Evolutionary conservation across 1,140 invertebrate species (phyloP).

Genomic region (Trypoxylus dichotomus): DNA sequence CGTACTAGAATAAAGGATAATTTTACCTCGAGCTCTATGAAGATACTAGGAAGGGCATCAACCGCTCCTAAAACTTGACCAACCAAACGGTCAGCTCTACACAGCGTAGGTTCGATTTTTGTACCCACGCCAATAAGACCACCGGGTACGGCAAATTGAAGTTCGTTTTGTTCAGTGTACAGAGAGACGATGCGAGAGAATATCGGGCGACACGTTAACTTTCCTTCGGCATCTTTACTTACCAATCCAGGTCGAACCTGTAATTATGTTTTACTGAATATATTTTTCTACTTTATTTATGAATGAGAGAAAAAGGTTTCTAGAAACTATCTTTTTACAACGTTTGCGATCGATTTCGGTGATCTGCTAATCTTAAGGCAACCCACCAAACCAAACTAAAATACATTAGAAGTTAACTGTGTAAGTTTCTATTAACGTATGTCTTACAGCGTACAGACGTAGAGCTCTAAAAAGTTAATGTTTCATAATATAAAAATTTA

Average conservation of each 20-base stretch:
- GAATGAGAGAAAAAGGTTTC: too few species aligned
- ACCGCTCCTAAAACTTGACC: conserved; percentile 98
- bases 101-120: conserved; percentile 98
- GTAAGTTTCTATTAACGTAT: too few species aligned
- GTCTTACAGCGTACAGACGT: too few species aligned
- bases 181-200: conserved; percentile 97
- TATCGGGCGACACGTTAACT: conserved; percentile 94
- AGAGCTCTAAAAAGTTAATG: too few species aligned
- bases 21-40: conserved; percentile 89
- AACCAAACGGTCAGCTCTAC: conserved; percentile 96
- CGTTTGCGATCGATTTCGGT: too few species aligned
- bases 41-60: conserved; percentile 94
- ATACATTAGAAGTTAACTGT: too few species aligned
- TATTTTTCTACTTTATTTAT: too few species aligned
- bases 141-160: conserved; percentile 98
- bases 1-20: not conserved
- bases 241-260: conserved; percentile 95
- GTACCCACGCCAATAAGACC: conserved; percentile 98
- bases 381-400: too few species aligned
- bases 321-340: too few species aligned
- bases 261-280: conserved; percentile 52
- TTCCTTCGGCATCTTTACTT: conserved; percentile 94
- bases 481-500: too few species aligned
- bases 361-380: too few species aligned
- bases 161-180: conserved; percentile 97